Evolutionary conservation across 2,113 vertebrate species (phyloP), one percentile per base, ranked within the genome.

Genomic region (Harpagus bidentatus): DNA sequence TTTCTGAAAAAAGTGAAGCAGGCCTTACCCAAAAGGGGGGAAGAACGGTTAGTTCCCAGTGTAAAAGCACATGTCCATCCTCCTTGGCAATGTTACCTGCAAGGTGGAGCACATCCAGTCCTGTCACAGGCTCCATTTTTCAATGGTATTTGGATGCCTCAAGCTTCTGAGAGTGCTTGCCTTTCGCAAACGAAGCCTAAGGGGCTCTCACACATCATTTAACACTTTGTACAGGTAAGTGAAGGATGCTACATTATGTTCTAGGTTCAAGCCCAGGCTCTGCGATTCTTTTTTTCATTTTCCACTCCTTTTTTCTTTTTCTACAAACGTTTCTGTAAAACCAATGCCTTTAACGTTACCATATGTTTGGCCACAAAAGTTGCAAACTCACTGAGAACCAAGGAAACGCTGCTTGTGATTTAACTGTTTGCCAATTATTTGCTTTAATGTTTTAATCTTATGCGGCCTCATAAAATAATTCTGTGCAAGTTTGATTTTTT

Each of bases 201-300:
- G 20, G 42, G 29, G 7, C 7, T 34, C 48, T 83, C n/a, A 52
- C 9, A 55, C 29, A 23, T 38, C 6, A 17, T 70, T 66, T 70
- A 78, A 34, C 29, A 40, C 43, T 84, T 81, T 0, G 0, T 38
- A 71, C 20, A 22, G 0, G 2, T 74, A 42, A 0, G 1, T 76
- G 25, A 73, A 92, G 91, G 81, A 65, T 26, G 20, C 4, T 38
- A 50, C 26, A 7, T 56, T 40, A 19, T 42, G 5, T 71, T 83
- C 38, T 40, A 52, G 13, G 25, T 72, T 80, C 65, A 61, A 45
- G 53, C 43, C 59, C 9, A 29, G 31, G 15, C 8, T 86, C 29
- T 67, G 69, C 16, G 31, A 40, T 71, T 42, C 0, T 38, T 74
- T 69, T 67, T 42, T 38, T 32, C 0, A 16, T 43, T 71, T 82